Evolutionary conservation across 2,797 vertebrate genomes (phyloP).

Genomic region (Lutjanus argentimaculatus): DNA sequence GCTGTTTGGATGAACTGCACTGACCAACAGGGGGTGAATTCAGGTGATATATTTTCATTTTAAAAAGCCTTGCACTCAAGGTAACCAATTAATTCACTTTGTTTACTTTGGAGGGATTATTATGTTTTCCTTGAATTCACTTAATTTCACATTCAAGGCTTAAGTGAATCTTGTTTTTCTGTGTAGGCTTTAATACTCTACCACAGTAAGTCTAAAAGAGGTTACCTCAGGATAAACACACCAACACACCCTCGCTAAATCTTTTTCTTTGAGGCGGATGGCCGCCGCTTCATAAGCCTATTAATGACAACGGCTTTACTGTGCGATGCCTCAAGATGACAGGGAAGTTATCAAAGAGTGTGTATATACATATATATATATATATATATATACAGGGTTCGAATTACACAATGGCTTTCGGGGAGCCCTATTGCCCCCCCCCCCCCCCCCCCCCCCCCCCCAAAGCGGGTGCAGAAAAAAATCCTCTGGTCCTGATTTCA

Average conservation of each 20-base stretch:
- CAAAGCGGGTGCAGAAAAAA: no score
- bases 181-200: conserved; percentile 1
- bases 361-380: no score
- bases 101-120: not conserved
- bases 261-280: conserved; percentile 4
- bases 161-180: conserved; percentile 1
- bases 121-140: not conserved
- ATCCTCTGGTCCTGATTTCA: no score
- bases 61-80: not conserved
- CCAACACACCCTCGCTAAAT: conserved; percentile 1
- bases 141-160: not conserved
- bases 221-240: conserved; percentile 28
- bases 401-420: no score
- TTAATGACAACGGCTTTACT: conserved; percentile 7
- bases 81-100: not conserved
- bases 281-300: conserved; percentile 27
- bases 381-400: not conserved
- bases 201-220: conserved; percentile 5
- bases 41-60: not conserved
- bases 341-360: not conserved
- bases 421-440: no score
- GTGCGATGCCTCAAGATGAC: not conserved
- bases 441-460: no score
- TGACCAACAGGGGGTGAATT: not conserved
- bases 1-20: no score